phyloP scores from a whole-genome alignment of 2,888 invertebrate species.

The Tiliacea citrago region DNA sequence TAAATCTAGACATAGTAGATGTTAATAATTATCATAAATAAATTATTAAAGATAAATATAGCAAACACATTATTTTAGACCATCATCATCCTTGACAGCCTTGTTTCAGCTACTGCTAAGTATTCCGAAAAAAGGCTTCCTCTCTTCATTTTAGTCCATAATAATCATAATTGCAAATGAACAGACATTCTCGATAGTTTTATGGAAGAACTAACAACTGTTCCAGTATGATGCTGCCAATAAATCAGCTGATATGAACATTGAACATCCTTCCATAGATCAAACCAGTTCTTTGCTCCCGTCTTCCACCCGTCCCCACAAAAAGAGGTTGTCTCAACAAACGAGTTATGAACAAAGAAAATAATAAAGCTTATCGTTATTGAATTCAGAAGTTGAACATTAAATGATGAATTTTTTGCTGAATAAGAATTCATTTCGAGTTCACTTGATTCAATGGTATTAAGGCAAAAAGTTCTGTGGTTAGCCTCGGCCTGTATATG shows the following conservation, averaged over 20 bases:
- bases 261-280: constrained; percentile 46
- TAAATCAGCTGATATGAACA: constrained; percentile 46
- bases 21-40: not conserved
- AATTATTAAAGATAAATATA: not conserved
- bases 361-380: constrained; percentile 61
- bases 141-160: not conserved
- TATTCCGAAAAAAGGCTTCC: not conserved
- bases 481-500: constrained; percentile 50
- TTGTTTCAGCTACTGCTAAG: not conserved
- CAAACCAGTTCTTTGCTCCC: constrained; percentile 49
- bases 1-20: not conserved
- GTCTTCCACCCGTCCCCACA: constrained; percentile 46
- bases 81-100: not conserved
- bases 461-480: constrained; percentile 60
- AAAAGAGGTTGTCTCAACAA: constrained; percentile 64
- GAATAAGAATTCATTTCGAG: constrained; percentile 62
- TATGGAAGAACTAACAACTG: constrained; percentile 18
- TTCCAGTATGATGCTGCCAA: constrained; percentile 14
- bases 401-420: constrained; percentile 57
- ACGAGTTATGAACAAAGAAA: constrained; percentile 66
- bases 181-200: constrained; percentile 7
- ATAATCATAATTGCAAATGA: constrained; percentile 14
- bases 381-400: constrained; percentile 65
- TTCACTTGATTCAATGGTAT: constrained; percentile 63
- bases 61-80: not conserved